A percentile compares a stretch with the other conserved stretches of the same genome.
phyloP scores from a whole-genome alignment of 2,888 invertebrate species.

The Lycocerus yunnanus region DNA sequence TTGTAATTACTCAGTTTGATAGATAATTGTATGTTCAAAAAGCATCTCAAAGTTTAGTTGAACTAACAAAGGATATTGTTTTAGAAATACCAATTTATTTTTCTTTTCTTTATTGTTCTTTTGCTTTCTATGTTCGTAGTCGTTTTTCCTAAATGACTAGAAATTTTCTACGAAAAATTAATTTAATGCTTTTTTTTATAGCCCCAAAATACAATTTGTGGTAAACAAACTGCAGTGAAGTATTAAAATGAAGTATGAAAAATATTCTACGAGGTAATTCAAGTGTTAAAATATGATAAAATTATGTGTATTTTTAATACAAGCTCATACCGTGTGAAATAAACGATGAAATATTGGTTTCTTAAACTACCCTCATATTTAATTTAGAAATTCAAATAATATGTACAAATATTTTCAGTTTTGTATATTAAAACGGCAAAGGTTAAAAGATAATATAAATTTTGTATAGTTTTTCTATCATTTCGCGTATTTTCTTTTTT shows the following conservation, averaged over 20 bases:
- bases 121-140: neutral
- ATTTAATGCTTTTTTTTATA: neutral
- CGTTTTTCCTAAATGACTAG: neutral
- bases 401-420: neutral
- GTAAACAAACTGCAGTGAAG: neutral
- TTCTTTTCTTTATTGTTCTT: neutral
- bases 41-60: neutral
- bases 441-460: too few relatives aligned
- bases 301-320: neutral
- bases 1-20: neutral
- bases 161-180: neutral
- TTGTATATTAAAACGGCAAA: too few relatives aligned
- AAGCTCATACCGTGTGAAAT: neutral
- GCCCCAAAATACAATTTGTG: neutral
- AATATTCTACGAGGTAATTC: neutral
- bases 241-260: neutral
- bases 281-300: neutral
- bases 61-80: neutral
- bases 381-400: neutral
- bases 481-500: too few relatives aligned
- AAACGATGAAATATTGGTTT: neutral
- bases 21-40: neutral
- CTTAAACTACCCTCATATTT: neutral
- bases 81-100: neutral
- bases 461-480: too few relatives aligned